Evolutionary conservation across 2,888 invertebrate genomes (phyloP).

Genomic region (Venusia cambrica): DNA sequence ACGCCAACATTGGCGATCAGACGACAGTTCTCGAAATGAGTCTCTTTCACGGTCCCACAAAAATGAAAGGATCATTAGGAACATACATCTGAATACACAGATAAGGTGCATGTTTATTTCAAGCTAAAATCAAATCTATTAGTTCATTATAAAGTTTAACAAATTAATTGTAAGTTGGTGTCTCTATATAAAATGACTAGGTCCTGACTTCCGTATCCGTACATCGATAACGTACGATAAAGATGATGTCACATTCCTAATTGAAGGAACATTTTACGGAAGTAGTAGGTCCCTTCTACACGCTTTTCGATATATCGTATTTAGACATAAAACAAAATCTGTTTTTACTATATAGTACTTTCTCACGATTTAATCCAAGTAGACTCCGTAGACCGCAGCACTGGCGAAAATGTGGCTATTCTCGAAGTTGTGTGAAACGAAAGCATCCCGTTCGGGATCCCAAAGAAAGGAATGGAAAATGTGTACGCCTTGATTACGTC

Average conservation of each 20-base stretch:
- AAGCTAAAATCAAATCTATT: too few species aligned
- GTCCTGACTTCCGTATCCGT: too few species aligned
- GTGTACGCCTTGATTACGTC: conserved; percentile 83
- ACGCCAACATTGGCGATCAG: conserved; percentile 9
- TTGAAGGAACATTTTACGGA: too few species aligned
- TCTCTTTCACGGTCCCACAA: conserved; percentile 13
- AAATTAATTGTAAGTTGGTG: too few species aligned
- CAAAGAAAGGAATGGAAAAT: conserved; percentile 84
- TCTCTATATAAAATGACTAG: too few species aligned
- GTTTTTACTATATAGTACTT: too few species aligned
- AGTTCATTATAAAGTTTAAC: too few species aligned
- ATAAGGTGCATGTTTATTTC: background rate
- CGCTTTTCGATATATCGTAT: too few species aligned
- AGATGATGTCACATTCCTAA: background rate
- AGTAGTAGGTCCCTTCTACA: too few species aligned
- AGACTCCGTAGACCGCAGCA: conserved; percentile 84
- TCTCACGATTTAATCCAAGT: conserved; percentile 80
- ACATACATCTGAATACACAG: conserved; percentile 9
- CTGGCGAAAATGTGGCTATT: conserved; percentile 83
- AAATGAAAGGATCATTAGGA: conserved; percentile 11
- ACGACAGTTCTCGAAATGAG: conserved; percentile 5
- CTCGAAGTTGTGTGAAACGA: conserved; percentile 81
- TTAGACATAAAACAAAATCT: too few species aligned
- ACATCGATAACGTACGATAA: background rate
- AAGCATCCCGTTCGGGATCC: conserved; percentile 84